Evolutionary conservation across 1,140 invertebrate genomes (phyloP), one percentile per base, ranked within the genome.

Genomic region (Tenebrio molitor): DNA sequence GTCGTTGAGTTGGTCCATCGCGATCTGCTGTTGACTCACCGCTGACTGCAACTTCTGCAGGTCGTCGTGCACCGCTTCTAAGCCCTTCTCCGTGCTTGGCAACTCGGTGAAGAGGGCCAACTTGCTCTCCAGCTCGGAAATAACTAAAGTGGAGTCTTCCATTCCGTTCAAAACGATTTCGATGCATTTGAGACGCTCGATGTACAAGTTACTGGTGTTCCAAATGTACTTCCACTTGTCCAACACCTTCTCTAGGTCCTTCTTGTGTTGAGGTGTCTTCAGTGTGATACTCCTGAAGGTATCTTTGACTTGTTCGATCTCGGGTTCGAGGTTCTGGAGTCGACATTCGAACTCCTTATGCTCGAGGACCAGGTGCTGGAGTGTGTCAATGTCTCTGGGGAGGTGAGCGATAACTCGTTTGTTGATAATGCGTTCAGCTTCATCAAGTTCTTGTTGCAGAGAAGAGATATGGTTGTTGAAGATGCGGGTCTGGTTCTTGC

Each of bases 141-240:
- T 94, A 14, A 93, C 90, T 78, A 92, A 91, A 29, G 91, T 90
- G 66, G 96, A 93, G 76, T 97, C 96, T 74, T 98, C 96, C 66
- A 99, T 85, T 14, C 94, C 93, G 65, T 90, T 91, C 14, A 99
- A 85, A 1, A 97, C 91, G 23, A 94, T 92, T 81, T 99, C 97
- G 0, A 98, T 89, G 76, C 92, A 92, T 84, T 98, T 99, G 71
- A 99, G 86, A 76, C 91, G 89, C 82, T 98, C 95, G 23, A 96
- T 91, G 80, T 97, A 97, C 15, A 97, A 84, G 79, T 92, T 91
- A 36, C 93, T 95, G 64, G 92, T 85, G 65, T 91, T 92, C 89
- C 94, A 95, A 69, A 97, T 86, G 72, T 92, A 89, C 80, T 97
- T 96, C 97, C 96, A 98, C 77, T 96, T 94, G 76, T 92, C 91